Conservation (phyloP, 2,797 vertebrate genomes). For the Chaenodraco wilsoni region DNA sequence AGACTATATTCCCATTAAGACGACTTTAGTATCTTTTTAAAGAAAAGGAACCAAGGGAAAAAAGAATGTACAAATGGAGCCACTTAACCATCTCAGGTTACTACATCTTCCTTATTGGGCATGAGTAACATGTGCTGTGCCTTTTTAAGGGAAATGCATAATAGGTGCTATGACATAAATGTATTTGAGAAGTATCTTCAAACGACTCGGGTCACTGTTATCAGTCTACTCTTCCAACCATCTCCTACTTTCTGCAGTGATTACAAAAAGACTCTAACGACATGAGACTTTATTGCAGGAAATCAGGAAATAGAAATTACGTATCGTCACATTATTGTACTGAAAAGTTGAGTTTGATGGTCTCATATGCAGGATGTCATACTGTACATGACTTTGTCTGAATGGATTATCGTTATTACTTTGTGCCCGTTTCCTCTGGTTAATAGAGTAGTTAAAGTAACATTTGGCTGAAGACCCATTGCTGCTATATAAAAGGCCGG, state of each 20-base stretch:
- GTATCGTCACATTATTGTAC: constrained; percentile 18
- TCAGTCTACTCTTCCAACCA: background rate
- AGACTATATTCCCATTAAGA: constrained; percentile 30
- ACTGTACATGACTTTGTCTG: background rate
- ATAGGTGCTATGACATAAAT: background rate
- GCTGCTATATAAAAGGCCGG: background rate
- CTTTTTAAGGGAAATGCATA: background rate
- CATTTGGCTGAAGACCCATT: background rate
- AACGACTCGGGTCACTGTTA: constrained; percentile 10
- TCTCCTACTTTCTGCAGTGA: background rate
- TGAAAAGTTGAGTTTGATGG: constrained; percentile 35
- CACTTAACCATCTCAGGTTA: background rate
- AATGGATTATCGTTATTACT: constrained; percentile 29
- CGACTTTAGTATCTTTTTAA: constrained; percentile 25
- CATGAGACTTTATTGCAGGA: background rate
- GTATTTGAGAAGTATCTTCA: background rate
- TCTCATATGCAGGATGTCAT: constrained; percentile 28
- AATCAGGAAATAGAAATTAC: constrained; percentile 17
- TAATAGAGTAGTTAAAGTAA: constrained; percentile 12
- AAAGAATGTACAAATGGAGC: constrained; percentile 15
- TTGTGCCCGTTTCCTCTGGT: constrained; percentile 33
- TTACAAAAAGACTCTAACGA: background rate
- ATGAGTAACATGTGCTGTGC: background rate
- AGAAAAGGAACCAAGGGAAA: background rate
- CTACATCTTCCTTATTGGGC: background rate